phyloP scores from a whole-genome alignment of 2,888 invertebrate genomes.

The Lasioglossum lativentre region DNA sequence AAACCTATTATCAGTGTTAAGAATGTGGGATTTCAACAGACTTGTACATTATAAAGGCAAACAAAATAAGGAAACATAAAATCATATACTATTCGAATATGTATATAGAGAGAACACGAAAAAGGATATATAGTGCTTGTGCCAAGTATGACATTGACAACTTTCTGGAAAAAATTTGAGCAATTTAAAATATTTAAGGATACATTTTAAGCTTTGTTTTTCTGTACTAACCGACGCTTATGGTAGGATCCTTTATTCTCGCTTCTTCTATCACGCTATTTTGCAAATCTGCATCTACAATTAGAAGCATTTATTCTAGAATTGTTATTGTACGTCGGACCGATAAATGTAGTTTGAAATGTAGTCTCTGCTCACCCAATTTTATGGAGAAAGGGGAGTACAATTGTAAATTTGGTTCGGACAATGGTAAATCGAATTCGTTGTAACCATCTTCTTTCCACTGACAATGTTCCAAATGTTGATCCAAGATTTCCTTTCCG shows the following conservation, averaged over 20 bases:
- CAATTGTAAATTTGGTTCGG: constrained; percentile 80
- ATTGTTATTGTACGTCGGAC: neutral
- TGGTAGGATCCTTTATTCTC: constrained; percentile 72
- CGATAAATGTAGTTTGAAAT: neutral
- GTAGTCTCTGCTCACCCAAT: constrained; percentile 50
- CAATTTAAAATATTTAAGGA: constrained; percentile 66
- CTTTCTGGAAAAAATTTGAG: constrained; percentile 81
- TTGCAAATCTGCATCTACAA: constrained; percentile 84
- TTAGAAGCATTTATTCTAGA: neutral
- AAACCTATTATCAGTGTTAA: constrained; percentile 79
- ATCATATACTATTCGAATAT: constrained; percentile 13
- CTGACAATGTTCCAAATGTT: constrained; percentile 85
- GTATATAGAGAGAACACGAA: constrained; percentile 78
- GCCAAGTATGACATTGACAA: constrained; percentile 78
- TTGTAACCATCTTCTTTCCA: constrained; percentile 85
- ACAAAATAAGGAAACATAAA: constrained; percentile 38
- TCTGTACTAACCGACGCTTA: constrained; percentile 78
- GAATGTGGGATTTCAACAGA: constrained; percentile 62
- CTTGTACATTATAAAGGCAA: constrained; percentile 30
- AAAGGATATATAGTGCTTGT: constrained; percentile 83
- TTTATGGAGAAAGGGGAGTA: constrained; percentile 79
- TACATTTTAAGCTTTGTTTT: constrained; percentile 16
- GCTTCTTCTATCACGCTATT: constrained; percentile 78
- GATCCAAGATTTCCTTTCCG: constrained; percentile 80
- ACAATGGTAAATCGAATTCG: constrained; percentile 84